Evolutionary conservation across 1,140 invertebrate genomes (phyloP).

Genomic region (Battus philenor): DNA sequence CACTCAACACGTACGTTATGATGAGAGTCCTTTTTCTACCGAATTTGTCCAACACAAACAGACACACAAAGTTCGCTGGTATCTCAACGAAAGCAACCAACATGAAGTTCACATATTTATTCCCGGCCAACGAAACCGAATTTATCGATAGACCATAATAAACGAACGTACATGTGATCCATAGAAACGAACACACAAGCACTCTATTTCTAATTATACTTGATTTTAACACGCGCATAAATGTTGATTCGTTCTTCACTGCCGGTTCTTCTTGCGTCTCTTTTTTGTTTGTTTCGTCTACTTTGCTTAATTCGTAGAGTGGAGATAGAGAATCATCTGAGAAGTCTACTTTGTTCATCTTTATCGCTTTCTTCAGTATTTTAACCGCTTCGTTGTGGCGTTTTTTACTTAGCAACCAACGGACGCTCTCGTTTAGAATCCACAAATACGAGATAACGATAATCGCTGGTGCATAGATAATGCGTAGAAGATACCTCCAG

Average conservation of each 20-base stretch:
- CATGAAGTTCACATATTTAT: constrained; percentile 78
- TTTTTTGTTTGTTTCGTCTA: neutral
- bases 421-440: constrained; percentile 79
- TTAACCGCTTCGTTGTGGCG: constrained; percentile 79
- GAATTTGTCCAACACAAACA: constrained; percentile 72
- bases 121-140: constrained; percentile 80
- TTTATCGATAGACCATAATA: constrained; percentile 86
- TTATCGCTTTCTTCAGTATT: constrained; percentile 79
- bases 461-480: constrained; percentile 81
- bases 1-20: constrained; percentile 66
- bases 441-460: constrained; percentile 79
- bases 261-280: neutral
- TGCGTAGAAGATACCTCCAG: constrained; percentile 82
- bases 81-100: constrained; percentile 77
- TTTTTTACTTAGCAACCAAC: constrained; percentile 78
- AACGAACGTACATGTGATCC: constrained; percentile 84
- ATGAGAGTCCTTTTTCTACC: constrained; percentile 77
- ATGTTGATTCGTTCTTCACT: constrained; percentile 22
- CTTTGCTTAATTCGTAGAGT: constrained; percentile 34
- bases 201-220: constrained; percentile 78
- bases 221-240: constrained; percentile 75
- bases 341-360: constrained; percentile 76
- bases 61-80: constrained; percentile 76
- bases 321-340: constrained; percentile 43
- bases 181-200: constrained; percentile 82